These are phyloP conservation scores for Tylochromis polylepis DNA, from an alignment of 2,113 vertebrate species.

Conservation along the genomic window DNA sequence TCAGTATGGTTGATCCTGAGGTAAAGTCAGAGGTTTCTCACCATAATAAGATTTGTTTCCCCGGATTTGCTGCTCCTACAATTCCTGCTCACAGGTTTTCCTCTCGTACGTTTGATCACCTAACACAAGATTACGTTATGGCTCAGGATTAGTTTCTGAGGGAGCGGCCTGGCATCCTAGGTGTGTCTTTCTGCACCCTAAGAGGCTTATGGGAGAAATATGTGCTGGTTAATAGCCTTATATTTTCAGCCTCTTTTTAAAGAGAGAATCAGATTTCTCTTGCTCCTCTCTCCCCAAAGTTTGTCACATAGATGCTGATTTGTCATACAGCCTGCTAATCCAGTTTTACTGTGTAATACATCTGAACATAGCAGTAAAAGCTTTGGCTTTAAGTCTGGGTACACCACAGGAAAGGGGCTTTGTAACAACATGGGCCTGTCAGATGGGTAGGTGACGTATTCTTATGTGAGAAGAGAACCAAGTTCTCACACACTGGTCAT, in stretches of 20 bases:
- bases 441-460: background rate
- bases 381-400: conserved; percentile 49
- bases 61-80: conserved; percentile 69
- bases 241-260: conserved; percentile 41
- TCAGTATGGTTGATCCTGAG: conserved; percentile 32
- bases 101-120: conserved; percentile 74
- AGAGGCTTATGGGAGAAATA: conserved; percentile 72
- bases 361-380: conserved; percentile 46
- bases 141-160: conserved; percentile 65
- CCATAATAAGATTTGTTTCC: conserved; percentile 75
- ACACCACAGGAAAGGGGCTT: conserved; percentile 52
- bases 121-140: conserved; percentile 69
- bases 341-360: conserved; percentile 63
- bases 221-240: conserved; percentile 69
- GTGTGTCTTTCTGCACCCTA: conserved; percentile 71
- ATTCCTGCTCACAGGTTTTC: conserved; percentile 64
- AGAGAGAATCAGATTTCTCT: conserved; percentile 58
- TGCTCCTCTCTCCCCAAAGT: conserved; percentile 38
- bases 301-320: conserved; percentile 57
- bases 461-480: background rate
- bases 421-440: conserved; percentile 49
- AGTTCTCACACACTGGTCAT: background rate
- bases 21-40: conserved; percentile 45
- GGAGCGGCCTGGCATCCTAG: conserved; percentile 65
- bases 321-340: conserved; percentile 62